A percentile compares a stretch with the other conserved stretches of the same genome.
These are phyloP conservation scores for Parambassis ranga DNA, from an alignment of 2,797 vertebrate species.

Conservation along the genomic window DNA sequence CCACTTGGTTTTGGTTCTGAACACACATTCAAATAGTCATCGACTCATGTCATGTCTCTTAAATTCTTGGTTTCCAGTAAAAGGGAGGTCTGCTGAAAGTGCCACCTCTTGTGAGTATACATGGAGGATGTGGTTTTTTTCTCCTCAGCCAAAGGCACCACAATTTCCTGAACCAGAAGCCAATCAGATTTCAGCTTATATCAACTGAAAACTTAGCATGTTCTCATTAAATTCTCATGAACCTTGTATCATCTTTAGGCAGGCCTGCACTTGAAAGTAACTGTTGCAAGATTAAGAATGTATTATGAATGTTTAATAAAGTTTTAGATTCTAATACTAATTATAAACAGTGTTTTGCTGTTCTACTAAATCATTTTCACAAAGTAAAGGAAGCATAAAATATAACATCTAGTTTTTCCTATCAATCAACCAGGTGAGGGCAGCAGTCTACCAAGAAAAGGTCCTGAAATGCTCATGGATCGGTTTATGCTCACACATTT, in stretches of 20 bases:
- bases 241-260: not conserved
- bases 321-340: no score
- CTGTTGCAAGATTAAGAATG: no score
- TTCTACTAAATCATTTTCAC: not conserved
- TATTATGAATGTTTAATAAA: no score
- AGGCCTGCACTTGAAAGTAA: not conserved
- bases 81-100: not conserved
- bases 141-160: constrained; percentile 8
- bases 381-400: not conserved
- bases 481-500: not conserved
- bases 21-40: not conserved
- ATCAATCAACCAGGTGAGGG: constrained; percentile 30
- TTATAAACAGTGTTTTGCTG: no score
- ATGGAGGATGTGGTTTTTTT: constrained; percentile 44
- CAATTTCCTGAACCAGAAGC: constrained; percentile 49
- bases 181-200: constrained; percentile 9
- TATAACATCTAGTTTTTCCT: not conserved
- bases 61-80: constrained; percentile 21
- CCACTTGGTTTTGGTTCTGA: not conserved
- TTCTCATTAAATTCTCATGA: not conserved
- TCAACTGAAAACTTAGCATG: not conserved
- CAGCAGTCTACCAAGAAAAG: constrained; percentile 15
- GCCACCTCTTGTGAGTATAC: not conserved
- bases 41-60: not conserved
- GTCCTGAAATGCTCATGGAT: not conserved